Evolutionary conservation across 2,113 vertebrate species (phyloP), one percentile per base, ranked within the genome.

Genomic region (Regulus satrapa): DNA sequence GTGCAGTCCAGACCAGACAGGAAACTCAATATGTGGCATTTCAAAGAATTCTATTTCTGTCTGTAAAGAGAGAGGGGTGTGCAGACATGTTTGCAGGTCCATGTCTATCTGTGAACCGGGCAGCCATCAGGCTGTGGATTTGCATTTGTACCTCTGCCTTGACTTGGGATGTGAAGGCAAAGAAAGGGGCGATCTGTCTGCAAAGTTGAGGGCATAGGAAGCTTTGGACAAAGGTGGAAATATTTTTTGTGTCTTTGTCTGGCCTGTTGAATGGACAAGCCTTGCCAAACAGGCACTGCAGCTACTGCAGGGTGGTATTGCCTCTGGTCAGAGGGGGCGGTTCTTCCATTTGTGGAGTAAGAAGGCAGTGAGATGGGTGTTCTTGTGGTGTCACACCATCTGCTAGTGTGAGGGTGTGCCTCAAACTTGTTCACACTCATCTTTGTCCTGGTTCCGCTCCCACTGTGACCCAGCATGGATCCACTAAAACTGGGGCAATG

Each of bases 31-130:
- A 34, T 24, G 34, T 31, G 92, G 59, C n/a, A 21, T 59, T 90
- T 88, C 72, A 88, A 46, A 95, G 68, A 92, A 51, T 34, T 79
- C 18, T 56, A 26, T 68, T 43, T 63, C 12, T 71, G 40, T 45
- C 46, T 45, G 68, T 85, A 74, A 81, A 69, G 51, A 72, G 32
- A 75, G 54, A 73, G 46, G 9, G 7, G 9, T 26, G 20, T 3
- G 5, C 31, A 29, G 29, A 52, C 32, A 31, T 0, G 0, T 54
- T 19, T 34, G 18, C 25, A 28, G 11, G 38, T 46, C 17, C 1
- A 0, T 9, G 5, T 25, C n/a, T 63, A 2, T 36, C 45, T 64
- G 49, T 56, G n/a, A 82, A 40, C 16, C 0, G 0, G 45, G 13
- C 12, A 56, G 62, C 36, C 24, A 5, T 4, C 2, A 4, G 12